phyloP scores from a whole-genome alignment of 2,797 vertebrate species.

The Aratinga solstitialis region DNA sequence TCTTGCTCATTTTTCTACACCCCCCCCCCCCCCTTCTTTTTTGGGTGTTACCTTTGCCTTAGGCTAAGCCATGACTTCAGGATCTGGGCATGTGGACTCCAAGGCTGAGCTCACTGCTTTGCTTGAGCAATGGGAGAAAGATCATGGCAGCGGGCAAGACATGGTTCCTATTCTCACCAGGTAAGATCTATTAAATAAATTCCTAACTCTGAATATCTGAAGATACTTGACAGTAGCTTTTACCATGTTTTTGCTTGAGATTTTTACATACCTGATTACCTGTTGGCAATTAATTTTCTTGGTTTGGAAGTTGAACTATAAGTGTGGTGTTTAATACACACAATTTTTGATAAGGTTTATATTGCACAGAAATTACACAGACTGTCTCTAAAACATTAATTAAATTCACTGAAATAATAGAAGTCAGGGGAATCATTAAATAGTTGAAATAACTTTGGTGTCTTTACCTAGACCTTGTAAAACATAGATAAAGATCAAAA shows the following conservation, averaged over 20 bases:
- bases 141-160: constrained; percentile 90
- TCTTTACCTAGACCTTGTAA: neutral
- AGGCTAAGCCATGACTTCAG: constrained; percentile 81
- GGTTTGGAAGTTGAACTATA: neutral
- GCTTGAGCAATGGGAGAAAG: constrained; percentile 96
- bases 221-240: neutral
- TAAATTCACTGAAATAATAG: neutral
- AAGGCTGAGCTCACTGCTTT: constrained; percentile 96
- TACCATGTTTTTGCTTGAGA: neutral
- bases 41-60: neutral
- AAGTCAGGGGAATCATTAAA: neutral
- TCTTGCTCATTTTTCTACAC: neutral
- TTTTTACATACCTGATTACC: neutral
- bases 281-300: neutral
- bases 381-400: neutral
- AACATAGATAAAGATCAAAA: neutral
- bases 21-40: neutral
- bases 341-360: neutral
- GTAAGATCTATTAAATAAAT: constrained; percentile 72
- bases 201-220: neutral
- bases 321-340: neutral
- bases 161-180: constrained; percentile 94
- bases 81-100: constrained; percentile 88
- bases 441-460: neutral
- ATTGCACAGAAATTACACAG: neutral